A percentile compares a stretch with the other conserved stretches of the same genome.
These are phyloP conservation scores for Sebastes diploproa DNA, from an alignment of 2,797 vertebrate species.

Conservation along the genomic window DNA sequence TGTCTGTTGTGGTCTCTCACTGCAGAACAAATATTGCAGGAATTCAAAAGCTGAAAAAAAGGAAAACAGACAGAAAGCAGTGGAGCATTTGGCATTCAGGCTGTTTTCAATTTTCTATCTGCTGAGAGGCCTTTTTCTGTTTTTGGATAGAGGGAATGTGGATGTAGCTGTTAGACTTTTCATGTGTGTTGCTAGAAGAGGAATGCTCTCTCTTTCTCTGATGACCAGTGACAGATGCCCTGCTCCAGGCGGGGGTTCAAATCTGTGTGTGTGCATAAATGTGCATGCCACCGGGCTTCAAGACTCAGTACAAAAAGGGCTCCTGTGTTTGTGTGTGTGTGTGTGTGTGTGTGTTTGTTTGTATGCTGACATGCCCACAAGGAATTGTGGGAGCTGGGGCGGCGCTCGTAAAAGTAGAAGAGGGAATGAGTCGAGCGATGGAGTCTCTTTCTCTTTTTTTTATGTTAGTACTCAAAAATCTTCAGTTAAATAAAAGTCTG, in stretches of 20 bases:
- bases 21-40: background rate
- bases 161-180: background rate
- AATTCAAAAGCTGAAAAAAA: background rate
- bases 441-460: background rate
- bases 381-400: conserved; percentile 30
- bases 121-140: conserved; percentile 10
- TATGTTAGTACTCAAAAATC: background rate
- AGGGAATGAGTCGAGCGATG: background rate
- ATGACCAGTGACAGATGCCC: background rate
- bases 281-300: background rate
- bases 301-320: background rate
- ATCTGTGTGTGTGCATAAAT: background rate
- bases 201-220: background rate
- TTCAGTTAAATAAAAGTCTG: background rate
- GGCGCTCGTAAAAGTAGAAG: background rate
- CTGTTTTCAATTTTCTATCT: conserved; percentile 32
- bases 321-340: conserved; percentile 23
- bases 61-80: background rate
- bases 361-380: conserved; percentile 3
- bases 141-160: conserved; percentile 2
- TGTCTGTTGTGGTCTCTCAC: background rate
- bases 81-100: conserved; percentile 3
- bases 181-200: background rate
- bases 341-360: background rate
- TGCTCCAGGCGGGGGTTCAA: background rate